Conservation (phyloP, 1,140 invertebrate genomes). For the Acromyrmex heyeri region DNA sequence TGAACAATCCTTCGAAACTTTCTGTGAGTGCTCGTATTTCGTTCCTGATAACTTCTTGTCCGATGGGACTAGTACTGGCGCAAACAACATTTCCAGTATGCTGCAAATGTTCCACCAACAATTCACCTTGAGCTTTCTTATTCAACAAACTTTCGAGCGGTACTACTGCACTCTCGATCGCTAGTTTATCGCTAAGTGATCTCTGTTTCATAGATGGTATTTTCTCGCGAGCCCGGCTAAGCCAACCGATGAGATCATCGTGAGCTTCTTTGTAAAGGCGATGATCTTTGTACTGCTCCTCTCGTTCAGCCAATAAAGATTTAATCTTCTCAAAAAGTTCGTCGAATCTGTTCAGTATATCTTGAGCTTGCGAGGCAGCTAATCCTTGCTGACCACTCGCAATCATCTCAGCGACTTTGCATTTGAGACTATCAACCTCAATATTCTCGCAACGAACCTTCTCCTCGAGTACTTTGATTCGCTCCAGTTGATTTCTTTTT, state of each 20-base stretch:
- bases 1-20: conserved; percentile 94
- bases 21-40: conserved; percentile 94
- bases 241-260: conserved; percentile 95
- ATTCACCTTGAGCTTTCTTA: conserved; percentile 96
- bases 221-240: conserved; percentile 94
- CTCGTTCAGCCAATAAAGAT: conserved; percentile 90
- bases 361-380: conserved; percentile 93
- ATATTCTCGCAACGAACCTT: conserved; percentile 96
- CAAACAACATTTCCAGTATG: conserved; percentile 95
- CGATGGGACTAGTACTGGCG: conserved; percentile 92
- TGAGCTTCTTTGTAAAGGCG: conserved; percentile 95
- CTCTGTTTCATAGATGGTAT: conserved; percentile 95
- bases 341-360: conserved; percentile 90
- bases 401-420: conserved; percentile 95
- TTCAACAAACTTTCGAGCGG: conserved; percentile 95
- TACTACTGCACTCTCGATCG: conserved; percentile 94
- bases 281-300: conserved; percentile 95
- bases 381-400: conserved; percentile 94
- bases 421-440: conserved; percentile 95
- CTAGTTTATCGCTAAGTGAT: conserved; percentile 94
- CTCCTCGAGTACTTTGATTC: conserved; percentile 94
- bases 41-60: conserved; percentile 93
- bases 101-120: conserved; percentile 94
- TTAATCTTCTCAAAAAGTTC: conserved; percentile 87
- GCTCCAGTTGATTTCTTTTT: conserved; percentile 94